A percentile compares a stretch with the other conserved stretches of the same genome.
Evolutionary conservation across 92 coral and sea anemone species (phyloP).

Genomic region (Muricea muricata): DNA sequence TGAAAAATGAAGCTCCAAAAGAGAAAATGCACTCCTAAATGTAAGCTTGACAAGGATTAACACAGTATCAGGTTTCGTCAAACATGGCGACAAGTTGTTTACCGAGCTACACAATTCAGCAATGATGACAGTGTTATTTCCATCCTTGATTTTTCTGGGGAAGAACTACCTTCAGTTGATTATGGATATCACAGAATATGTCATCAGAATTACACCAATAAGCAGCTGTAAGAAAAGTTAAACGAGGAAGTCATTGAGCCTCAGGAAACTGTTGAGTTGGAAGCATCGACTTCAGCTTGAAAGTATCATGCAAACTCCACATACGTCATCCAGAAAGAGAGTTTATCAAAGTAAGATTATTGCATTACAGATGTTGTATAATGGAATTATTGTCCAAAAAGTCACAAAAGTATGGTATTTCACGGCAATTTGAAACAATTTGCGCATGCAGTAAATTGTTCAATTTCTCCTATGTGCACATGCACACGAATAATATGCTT

Average conservation of each 20-base stretch:
- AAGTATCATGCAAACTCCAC: not conserved
- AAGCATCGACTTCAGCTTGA: not conserved
- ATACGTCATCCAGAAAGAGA: not conserved
- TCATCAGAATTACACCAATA: not conserved
- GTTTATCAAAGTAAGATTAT: not conserved
- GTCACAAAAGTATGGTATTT: too few species aligned
- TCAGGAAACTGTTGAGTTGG: too few species aligned
- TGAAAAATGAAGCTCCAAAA: not conserved
- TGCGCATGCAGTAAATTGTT: too few species aligned
- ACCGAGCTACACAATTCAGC: not conserved
- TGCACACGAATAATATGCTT: too few species aligned
- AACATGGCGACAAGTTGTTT: not conserved
- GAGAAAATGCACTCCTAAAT: not conserved
- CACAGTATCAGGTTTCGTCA: not conserved
- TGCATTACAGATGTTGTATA: too few species aligned
- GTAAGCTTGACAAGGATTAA: not conserved
- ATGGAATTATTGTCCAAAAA: too few species aligned
- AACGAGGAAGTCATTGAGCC: not conserved
- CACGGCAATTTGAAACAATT: too few species aligned
- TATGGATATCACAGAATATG: conserved; percentile 11
- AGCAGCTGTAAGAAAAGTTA: not conserved
- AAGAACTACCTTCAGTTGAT: not conserved
- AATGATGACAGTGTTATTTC: not conserved
- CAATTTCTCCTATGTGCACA: too few species aligned
- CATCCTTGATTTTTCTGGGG: not conserved